Percentiles rank a stretch among this genome's conserved stretches.
Conservation (phyloP, 2,888 invertebrate genomes). For the Pristionchus exspectatus region DNA sequence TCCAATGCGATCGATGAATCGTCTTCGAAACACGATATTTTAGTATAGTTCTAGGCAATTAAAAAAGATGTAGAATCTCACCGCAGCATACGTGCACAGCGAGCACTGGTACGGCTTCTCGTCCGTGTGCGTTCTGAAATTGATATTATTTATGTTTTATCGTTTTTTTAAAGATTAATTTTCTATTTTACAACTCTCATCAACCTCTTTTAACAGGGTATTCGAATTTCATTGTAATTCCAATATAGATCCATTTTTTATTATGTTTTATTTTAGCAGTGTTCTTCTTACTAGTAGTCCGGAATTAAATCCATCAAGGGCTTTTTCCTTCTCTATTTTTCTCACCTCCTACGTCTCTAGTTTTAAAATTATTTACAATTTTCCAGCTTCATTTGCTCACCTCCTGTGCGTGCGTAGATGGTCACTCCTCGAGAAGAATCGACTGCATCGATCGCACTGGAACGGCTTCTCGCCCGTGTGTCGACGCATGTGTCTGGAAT, state of each 20-base stretch:
- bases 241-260: background rate
- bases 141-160: slow-evolving; percentile 55
- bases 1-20: background rate
- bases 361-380: background rate
- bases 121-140: slow-evolving; percentile 73
- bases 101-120: slow-evolving; percentile 77
- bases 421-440: slow-evolving; percentile 67
- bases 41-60: no score
- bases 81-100: slow-evolving; percentile 75
- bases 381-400: background rate
- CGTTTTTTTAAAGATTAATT: background rate
- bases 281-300: no score
- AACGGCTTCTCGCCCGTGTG: slow-evolving; percentile 78
- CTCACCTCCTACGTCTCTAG: no score
- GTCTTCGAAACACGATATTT: no score
- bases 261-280: background rate
- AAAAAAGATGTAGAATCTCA: slow-evolving; percentile 58
- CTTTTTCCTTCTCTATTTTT: no score
- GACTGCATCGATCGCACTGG: slow-evolving; percentile 73
- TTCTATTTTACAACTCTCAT: background rate
- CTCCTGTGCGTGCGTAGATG: slow-evolving; percentile 71
- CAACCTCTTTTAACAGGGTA: no score
- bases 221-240: no score
- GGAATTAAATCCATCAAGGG: no score
- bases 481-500: slow-evolving; percentile 72